Conservation (phyloP, 2,888 invertebrate species). For the Rhogogaster chlorosoma region DNA sequence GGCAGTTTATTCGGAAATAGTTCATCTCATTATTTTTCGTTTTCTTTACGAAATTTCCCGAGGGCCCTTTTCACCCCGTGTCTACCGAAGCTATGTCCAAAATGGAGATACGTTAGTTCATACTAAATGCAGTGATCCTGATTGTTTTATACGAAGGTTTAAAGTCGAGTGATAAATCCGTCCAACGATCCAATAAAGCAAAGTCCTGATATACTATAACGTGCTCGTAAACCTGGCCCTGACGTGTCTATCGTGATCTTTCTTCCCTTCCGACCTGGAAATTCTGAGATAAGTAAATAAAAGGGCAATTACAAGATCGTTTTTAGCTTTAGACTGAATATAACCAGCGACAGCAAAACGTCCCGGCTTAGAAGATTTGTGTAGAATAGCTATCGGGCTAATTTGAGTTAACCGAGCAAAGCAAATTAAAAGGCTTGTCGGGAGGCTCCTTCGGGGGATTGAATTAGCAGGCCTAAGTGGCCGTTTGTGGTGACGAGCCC, state of each 20-base stretch:
- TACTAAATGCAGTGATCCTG: background rate
- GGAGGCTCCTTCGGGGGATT: background rate
- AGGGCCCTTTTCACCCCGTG: background rate
- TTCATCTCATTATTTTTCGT: background rate
- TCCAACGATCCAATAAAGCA: background rate
- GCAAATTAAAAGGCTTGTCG: constrained; percentile 43
- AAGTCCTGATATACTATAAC: background rate
- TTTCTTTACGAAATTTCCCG: background rate
- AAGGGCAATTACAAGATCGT: constrained; percentile 31
- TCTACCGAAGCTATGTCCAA: background rate
- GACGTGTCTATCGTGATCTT: background rate
- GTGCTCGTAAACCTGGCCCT: background rate
- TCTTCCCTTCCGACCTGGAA: background rate
- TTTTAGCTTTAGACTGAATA: background rate
- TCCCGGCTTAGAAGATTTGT: background rate
- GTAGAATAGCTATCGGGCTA: constrained; percentile 24
- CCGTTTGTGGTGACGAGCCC: constrained; percentile 30
- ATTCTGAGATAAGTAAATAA: constrained; percentile 10
- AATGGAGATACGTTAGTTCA: background rate
- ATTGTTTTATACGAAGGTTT: background rate
- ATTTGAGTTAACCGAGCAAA: constrained; percentile 42
- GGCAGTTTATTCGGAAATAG: background rate
- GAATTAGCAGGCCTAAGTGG: constrained; percentile 38
- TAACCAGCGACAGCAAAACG: background rate
- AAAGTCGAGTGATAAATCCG: background rate